Evolutionary conservation across 2,113 vertebrate species (phyloP).

Genomic region (Suricata suricatta): DNA sequence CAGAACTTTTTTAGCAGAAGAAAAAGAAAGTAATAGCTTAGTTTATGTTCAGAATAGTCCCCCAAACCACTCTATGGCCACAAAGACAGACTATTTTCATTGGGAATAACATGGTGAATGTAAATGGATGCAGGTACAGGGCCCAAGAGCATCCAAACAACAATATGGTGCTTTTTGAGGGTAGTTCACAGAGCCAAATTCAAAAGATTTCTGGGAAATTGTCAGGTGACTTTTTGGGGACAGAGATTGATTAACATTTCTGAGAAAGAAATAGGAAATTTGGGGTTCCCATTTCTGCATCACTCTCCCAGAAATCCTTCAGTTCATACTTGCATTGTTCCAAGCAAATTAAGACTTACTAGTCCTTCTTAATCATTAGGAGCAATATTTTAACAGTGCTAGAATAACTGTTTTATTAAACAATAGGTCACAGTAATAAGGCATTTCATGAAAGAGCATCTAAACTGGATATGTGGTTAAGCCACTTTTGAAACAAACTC

Average conservation of each 20-base stretch:
- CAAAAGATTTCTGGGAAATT: not conserved
- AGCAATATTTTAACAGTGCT: not conserved
- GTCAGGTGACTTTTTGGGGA: not conserved
- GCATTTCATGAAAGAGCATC: not conserved
- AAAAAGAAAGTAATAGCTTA: not conserved
- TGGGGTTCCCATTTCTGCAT: not conserved
- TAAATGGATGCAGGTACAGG: rapidly evolving
- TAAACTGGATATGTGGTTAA: not conserved
- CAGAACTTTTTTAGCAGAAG: slow-evolving; percentile 37
- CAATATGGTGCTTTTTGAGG: not conserved
- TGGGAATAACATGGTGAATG: not conserved
- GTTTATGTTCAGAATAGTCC: slow-evolving; percentile 36
- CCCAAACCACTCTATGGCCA: not conserved
- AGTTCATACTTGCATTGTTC: not conserved
- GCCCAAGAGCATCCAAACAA: not conserved
- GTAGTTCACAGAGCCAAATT: not conserved
- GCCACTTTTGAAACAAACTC: slow-evolving; percentile 1
- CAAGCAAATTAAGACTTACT: not conserved
- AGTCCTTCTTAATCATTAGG: not conserved
- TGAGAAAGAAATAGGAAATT: not conserved
- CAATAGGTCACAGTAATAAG: not conserved
- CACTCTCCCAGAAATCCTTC: not conserved
- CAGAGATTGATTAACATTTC: not conserved
- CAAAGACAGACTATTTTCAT: slow-evolving; percentile 19
- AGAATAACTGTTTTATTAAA: not conserved